These are phyloP conservation scores for Daubentonia madagascariensis DNA, from an alignment of 2,113 vertebrate species.

Conservation along the genomic window DNA sequence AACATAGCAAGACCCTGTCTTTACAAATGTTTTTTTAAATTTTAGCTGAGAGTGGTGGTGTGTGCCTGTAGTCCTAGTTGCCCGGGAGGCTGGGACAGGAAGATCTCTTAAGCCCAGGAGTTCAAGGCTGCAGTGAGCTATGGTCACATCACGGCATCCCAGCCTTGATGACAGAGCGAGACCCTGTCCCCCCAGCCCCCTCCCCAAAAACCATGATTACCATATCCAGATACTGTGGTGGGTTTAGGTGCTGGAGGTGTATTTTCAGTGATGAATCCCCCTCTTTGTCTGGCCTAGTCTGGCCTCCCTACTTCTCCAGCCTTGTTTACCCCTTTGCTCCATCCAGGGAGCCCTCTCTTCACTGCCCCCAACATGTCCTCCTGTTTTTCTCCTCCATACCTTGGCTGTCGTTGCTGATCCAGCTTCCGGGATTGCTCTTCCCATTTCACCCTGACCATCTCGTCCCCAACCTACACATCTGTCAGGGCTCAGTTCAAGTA, in stretches of 20 bases:
- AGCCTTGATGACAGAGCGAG: too few relatives aligned
- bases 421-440: neutral
- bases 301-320: neutral
- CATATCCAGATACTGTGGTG: neutral
- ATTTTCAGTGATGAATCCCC: neutral
- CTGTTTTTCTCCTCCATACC: neutral
- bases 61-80: too few relatives aligned
- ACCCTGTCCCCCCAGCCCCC: too few relatives aligned
- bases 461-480: neutral
- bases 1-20: too few relatives aligned
- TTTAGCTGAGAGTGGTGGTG: too few relatives aligned
- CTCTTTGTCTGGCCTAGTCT: neutral
- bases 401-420: neutral
- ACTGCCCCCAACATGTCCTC: neutral
- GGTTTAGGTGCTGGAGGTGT: neutral
- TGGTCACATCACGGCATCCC: too few relatives aligned
- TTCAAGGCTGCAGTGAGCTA: too few relatives aligned
- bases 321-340: neutral
- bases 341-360: neutral
- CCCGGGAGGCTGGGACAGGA: too few relatives aligned
- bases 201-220: too few relatives aligned
- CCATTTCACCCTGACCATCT: neutral
- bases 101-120: too few relatives aligned
- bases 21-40: too few relatives aligned
- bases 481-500: neutral